Percentiles rank a stretch among this genome's conserved stretches.
Conservation (phyloP, 2,797 vertebrate genomes). For the Gephyroberyx darwinii region DNA sequence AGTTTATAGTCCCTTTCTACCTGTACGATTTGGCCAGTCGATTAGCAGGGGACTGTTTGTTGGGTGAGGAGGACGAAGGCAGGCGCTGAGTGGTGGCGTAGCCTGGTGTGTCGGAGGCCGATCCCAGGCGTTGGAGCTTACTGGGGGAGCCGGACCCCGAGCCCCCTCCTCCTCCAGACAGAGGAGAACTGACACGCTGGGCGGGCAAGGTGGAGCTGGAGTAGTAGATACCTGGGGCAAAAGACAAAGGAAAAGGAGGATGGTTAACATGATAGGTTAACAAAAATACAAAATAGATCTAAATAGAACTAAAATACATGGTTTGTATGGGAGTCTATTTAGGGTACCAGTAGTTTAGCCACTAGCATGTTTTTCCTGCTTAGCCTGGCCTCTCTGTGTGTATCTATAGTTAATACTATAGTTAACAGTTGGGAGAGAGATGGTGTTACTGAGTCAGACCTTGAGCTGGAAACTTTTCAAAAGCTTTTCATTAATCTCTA, state of each 20-base stretch:
- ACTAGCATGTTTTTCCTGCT: not conserved
- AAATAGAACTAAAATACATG: not conserved
- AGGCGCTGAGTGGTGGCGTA: constrained; percentile 89
- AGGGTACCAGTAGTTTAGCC: not conserved
- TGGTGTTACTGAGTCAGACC: not conserved
- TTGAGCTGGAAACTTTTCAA: not conserved
- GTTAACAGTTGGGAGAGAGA: not conserved
- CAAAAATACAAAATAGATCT: not conserved
- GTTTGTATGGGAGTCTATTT: not conserved
- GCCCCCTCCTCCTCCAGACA: constrained; percentile 83
- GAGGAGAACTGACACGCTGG: constrained; percentile 92
- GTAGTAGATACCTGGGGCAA: constrained; percentile 86
- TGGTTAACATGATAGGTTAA: too few species aligned
- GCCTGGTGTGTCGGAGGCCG: constrained; percentile 85
- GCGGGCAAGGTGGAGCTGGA: constrained; percentile 94
- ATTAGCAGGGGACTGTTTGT: constrained; percentile 89
- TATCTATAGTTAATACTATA: not conserved
- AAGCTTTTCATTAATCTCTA: too few species aligned
- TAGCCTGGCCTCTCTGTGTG: not conserved
- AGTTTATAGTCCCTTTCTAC: constrained; percentile 49
- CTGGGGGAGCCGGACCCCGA: constrained; percentile 85
- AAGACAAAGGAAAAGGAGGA: constrained; percentile 1
- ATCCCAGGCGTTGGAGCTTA: constrained; percentile 93
- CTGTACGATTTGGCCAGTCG: constrained; percentile 97
- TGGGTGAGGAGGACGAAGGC: constrained; percentile 87